Evolutionary conservation across 2,797 vertebrate species (phyloP), one percentile per base, ranked within the genome.

Genomic region (Esox masquinongy): DNA sequence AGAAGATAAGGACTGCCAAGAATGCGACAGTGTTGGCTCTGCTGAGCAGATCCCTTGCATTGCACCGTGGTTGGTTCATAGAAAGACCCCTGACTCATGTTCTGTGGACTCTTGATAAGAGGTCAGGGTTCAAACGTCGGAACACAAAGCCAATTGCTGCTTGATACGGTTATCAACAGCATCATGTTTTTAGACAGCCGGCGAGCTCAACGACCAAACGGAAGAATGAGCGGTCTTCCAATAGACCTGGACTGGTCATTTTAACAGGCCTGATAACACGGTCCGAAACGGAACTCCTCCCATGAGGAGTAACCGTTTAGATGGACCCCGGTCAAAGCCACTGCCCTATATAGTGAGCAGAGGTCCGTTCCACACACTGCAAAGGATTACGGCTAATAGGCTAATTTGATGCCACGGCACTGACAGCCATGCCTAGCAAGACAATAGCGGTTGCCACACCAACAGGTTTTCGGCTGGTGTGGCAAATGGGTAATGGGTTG

Each of bases 41-140:
- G 74, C 81, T 43, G 9, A 68, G 76, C 26, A 66, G 79, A 82
- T 85, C 80, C 70, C 79, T 85, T 77, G 76, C 66, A 6, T 8
- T 39, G 36, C 36, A 2, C 36, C 36, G 7, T 8, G 36, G 36
- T 39, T 39, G 4, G 7, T 8, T 39, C 36, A 39, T 4, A 39
- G 36, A 31, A 31, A 31, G 29, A 31, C 29, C 29, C 29, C 29
- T 71, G 75, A 79, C 77, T 75, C 72, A 74, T 49, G 16, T 22
- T 36, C 79, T n/a, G 24, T 74, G 7, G 19, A 31, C 71, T 78
- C 70, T 56, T 53, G 73, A 77, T 72, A 74, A 80, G 17, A 2
- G 83, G 83, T 85, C 80, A 75, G 84, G 89, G 74, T 82, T 83
- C 81, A 78, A 39, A 79, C 36, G 19, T 5, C 2, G 0, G 0